A percentile compares a stretch with the other conserved stretches of the same genome.
phyloP scores from a whole-genome alignment of 2,888 invertebrate genomes.

The Mimumesa dahlbomi region DNA sequence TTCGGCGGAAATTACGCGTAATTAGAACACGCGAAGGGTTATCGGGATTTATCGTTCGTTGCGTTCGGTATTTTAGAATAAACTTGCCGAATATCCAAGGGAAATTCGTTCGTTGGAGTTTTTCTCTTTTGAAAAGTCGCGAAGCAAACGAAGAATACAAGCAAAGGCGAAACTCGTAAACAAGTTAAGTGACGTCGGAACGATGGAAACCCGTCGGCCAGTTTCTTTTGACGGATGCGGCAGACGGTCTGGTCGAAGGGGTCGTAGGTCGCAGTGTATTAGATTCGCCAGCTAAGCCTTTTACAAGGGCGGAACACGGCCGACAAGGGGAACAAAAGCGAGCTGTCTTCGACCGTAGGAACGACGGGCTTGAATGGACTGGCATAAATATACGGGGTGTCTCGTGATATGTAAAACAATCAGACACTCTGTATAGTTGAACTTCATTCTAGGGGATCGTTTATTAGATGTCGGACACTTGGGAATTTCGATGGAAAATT shows the following conservation, averaged over 20 bases:
- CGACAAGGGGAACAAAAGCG: constrained; percentile 51
- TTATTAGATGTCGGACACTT: no score
- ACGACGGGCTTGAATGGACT: constrained; percentile 35
- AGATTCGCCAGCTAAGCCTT: constrained; percentile 66
- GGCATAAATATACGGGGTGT: constrained; percentile 13
- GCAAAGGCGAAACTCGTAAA: constrained; percentile 4
- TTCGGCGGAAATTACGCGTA: no score
- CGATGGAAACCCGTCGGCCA: constrained; percentile 25
- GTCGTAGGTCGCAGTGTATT: constrained; percentile 57
- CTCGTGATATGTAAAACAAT: background rate
- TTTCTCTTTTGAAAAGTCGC: background rate
- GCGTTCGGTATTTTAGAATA: no score
- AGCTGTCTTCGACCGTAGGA: constrained; percentile 37
- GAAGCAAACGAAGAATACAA: background rate
- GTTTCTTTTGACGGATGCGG: constrained; percentile 34
- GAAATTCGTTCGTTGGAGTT: no score
- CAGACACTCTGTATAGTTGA: no score
- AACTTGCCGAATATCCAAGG: no score
- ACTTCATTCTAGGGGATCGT: no score
- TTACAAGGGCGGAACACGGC: constrained; percentile 53
- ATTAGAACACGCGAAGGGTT: no score
- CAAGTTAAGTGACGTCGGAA: constrained; percentile 28
- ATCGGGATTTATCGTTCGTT: no score
- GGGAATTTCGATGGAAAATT: no score
- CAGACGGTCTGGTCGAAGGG: constrained; percentile 40